Evolutionary conservation across 2,113 vertebrate genomes (phyloP).

Genomic region (Labeo catla): DNA sequence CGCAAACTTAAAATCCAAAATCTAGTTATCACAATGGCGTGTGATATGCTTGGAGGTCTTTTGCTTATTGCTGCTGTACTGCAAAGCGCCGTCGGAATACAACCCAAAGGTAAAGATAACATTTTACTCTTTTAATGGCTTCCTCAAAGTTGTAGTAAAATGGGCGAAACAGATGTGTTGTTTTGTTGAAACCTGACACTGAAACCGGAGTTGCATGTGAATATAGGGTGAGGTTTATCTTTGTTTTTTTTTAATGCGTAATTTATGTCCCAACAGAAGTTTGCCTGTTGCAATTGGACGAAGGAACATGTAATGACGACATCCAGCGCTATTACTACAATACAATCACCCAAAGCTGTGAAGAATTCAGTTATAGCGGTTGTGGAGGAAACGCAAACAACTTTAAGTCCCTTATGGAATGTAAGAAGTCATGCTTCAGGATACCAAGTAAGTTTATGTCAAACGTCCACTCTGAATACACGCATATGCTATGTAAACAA

Average conservation of each 20-base stretch:
- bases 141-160: not conserved
- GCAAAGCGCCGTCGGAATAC: conserved; percentile 50
- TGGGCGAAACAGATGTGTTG: not conserved
- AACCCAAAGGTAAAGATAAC: conserved; percentile 62
- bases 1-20: not conserved
- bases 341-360: conserved; percentile 82
- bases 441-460: conserved; percentile 83
- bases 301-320: conserved; percentile 79
- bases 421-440: conserved; percentile 81
- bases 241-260: not conserved
- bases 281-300: conserved; percentile 81
- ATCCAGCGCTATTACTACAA: conserved; percentile 84
- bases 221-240: not conserved
- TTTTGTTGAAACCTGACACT: not conserved
- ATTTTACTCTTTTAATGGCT: too few species aligned
- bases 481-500: not conserved
- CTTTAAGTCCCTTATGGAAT: conserved; percentile 78
- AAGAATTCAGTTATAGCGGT: conserved; percentile 84
- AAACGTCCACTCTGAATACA: not conserved
- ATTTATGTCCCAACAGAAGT: conserved; percentile 59
- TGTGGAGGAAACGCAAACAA: conserved; percentile 90
- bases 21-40: conserved; percentile 64
- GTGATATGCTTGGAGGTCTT: conserved; percentile 46
- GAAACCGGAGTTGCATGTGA: not conserved
- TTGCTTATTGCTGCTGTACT: conserved; percentile 54